Evolutionary conservation across 2,113 vertebrate genomes (phyloP).

Genomic region (Crotophaga sulcirostris): DNA sequence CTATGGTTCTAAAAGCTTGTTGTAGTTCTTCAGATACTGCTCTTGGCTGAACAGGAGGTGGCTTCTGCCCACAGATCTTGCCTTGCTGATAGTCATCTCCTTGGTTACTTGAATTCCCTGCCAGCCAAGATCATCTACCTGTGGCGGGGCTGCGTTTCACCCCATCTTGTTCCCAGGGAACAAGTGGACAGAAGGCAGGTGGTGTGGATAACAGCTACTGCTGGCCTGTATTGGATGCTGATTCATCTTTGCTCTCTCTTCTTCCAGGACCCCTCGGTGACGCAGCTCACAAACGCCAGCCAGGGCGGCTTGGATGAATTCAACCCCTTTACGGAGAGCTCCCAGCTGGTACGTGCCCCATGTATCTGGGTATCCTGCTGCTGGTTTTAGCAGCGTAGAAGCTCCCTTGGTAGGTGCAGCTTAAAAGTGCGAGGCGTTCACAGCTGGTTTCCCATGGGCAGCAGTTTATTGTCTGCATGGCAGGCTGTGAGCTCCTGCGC

Average conservation of each 20-base stretch:
- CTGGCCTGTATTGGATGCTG: neutral
- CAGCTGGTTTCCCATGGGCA: neutral
- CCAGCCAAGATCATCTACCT: too few relatives aligned
- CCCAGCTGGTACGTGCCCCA: slow-evolving; percentile 69
- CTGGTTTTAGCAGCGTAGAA: neutral
- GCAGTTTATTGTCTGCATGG: fast-evolving
- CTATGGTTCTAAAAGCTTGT: neutral
- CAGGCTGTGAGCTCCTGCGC: neutral
- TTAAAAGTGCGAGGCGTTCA: neutral
- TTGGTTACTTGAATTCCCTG: neutral
- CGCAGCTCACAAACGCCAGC: slow-evolving; percentile 79
- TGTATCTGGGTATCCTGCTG: neutral
- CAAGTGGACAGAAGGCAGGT: neutral
- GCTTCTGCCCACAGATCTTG: neutral
- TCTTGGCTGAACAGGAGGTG: neutral
- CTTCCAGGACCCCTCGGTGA: slow-evolving; percentile 90
- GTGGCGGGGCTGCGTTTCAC: neutral
- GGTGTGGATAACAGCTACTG: fast-evolving
- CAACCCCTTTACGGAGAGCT: slow-evolving; percentile 88
- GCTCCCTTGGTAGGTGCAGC: neutral
- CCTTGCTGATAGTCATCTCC: neutral
- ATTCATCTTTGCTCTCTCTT: neutral
- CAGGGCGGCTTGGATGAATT: slow-evolving; percentile 79
- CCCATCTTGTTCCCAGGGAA: neutral
- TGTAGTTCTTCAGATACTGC: neutral